Percentiles rank a stretch among this genome's conserved stretches.
These are phyloP conservation scores for Scaptomyza parva DNA, from an alignment of 2,888 invertebrate species.

Conservation along the genomic window DNA sequence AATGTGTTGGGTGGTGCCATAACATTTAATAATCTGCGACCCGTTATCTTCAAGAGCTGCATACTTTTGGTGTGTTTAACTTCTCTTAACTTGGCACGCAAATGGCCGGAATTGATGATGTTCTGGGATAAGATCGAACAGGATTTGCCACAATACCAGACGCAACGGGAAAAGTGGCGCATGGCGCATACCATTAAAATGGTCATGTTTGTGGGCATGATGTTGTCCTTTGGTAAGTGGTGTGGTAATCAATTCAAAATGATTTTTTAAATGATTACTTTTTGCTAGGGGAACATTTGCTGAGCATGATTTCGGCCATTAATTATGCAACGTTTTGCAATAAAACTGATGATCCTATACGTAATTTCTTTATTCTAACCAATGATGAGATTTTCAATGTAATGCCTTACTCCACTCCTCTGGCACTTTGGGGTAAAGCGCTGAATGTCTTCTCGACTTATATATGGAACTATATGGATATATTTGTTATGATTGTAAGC, in stretches of 20 bases:
- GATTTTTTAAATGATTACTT: neutral
- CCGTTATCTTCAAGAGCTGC: conserved; percentile 81
- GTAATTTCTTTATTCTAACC: conserved; percentile 76
- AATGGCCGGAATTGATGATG: conserved; percentile 86
- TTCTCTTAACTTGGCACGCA: conserved; percentile 85
- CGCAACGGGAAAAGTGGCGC: conserved; percentile 77
- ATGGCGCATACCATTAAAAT: conserved; percentile 84
- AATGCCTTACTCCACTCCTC: conserved; percentile 65
- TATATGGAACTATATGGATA: conserved; percentile 90
- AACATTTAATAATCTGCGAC: conserved; percentile 81
- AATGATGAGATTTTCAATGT: conserved; percentile 77
- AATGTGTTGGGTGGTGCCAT: conserved; percentile 72
- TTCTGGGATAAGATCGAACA: conserved; percentile 86
- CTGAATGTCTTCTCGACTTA: conserved; percentile 88
- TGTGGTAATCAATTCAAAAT: neutral
- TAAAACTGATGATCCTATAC: conserved; percentile 76
- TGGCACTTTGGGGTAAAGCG: conserved; percentile 79
- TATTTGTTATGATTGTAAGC: conserved; percentile 90
- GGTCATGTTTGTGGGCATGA: conserved; percentile 85
- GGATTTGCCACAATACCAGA: conserved; percentile 81
- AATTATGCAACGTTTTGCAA: conserved; percentile 78
- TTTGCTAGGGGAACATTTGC: conserved; percentile 80
- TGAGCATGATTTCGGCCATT: conserved; percentile 78
- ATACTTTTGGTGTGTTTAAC: conserved; percentile 69
- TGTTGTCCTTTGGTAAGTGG: conserved; percentile 85